These are phyloP conservation scores for Drosophila multiciliata DNA, from an alignment of 2,888 invertebrate genomes.

Conservation along the genomic window DNA sequence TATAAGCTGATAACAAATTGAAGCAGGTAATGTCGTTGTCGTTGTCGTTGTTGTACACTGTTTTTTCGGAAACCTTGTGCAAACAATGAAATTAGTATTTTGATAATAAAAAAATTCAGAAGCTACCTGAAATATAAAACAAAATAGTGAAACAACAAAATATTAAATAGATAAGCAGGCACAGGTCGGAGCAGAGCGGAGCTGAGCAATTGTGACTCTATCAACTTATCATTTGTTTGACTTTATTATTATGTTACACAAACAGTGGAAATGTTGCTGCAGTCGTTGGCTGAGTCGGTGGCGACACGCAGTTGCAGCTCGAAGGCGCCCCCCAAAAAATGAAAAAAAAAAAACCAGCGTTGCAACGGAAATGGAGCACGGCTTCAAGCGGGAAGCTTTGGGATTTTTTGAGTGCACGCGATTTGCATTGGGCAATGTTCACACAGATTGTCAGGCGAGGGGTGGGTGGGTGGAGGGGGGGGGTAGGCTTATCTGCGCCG, in stretches of 20 bases:
- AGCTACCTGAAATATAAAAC: conserved; percentile 69
- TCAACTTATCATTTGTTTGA: conserved; percentile 81
- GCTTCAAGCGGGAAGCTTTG: conserved; percentile 10
- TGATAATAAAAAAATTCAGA: conserved; percentile 82
- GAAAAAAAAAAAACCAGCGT: conserved; percentile 6
- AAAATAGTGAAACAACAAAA: conserved; percentile 50
- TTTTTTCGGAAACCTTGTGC: conserved; percentile 72
- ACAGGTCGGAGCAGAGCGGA: background rate
- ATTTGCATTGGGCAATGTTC: conserved; percentile 74
- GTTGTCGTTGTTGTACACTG: conserved; percentile 7
- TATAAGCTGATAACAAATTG: conserved; percentile 78
- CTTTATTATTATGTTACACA: conserved; percentile 78
- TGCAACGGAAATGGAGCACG: conserved; percentile 45
- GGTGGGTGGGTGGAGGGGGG: conserved; percentile 23
- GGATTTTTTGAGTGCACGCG: conserved; percentile 61
- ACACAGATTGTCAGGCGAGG: conserved; percentile 60
- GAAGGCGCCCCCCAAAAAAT: background rate
- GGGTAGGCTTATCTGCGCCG: conserved; percentile 59
- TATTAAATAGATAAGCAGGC: conserved; percentile 73
- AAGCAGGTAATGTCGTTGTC: conserved; percentile 51
- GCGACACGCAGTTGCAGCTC: background rate
- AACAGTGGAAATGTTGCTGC: conserved; percentile 61
- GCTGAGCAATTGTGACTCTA: conserved; percentile 67
- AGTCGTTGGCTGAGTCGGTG: background rate
- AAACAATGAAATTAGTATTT: conserved; percentile 81